Base-by-base conservation (phyloP, 2,113 vertebrate genomes). In the Dissostichus mawsoni region DNA sequence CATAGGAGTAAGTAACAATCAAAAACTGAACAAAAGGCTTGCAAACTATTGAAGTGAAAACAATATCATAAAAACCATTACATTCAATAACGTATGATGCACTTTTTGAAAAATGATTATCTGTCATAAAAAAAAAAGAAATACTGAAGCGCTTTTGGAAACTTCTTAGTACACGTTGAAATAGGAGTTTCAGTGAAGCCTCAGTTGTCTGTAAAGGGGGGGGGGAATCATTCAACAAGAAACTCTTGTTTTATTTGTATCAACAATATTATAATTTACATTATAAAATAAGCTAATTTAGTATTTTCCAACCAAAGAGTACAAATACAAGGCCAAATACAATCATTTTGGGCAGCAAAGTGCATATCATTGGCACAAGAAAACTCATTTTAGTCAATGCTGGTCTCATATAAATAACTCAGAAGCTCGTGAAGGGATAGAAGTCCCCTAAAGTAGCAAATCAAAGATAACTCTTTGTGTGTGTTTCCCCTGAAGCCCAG, bases 61-160 rank as follows among this genome's bases (percentile, higher is more conserved):
- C 73, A 80, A 87, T 71, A 84, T 57, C 68, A 85, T 87, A 90
- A 91, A 91, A 94, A 92, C 29, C 85, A 89, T 93, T 95, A 95
- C 95, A 95, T 95, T 95, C 94, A 95, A 93, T 88, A 88, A 93
- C 58, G 76, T 87, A 87, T 86, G 82, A 89, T 88, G 90, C 86
- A 91, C 87, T 89, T 93, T 1, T 87, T 87, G 76, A 68, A 81
- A 89, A 89, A 87, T 89, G 90, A 93, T 93, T 90, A 94, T 94
- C 92, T 79, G 81, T 87, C 84, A 84, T 84, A 78, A 87, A 53
- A 51, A 50, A 50, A 67, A 51, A 66, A 68, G 36, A 18, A 33
- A 52, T 69, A 90, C 83, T 88, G 87, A 89, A 87, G 74, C 85
- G 51, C 68, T 82, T 90, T 82, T 55, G 66, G 56, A 92, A 86